Evolutionary conservation across 2,888 invertebrate genomes (phyloP).

Genomic region (Adelognathus sp.): DNA sequence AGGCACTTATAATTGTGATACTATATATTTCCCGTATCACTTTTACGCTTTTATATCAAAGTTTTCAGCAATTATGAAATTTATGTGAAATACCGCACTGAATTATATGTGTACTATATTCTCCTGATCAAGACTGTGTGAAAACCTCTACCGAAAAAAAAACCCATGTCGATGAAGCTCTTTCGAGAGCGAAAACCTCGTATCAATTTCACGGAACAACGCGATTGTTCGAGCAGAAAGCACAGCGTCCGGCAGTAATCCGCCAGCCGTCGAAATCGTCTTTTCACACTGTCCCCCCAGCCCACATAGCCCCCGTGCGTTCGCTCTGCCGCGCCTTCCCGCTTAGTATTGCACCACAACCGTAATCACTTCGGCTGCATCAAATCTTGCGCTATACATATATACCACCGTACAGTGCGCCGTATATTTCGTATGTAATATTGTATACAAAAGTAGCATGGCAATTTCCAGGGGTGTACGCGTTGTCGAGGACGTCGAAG

Average conservation of each 20-base stretch:
- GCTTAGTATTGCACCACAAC: constrained; percentile 77
- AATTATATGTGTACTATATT: constrained; percentile 4
- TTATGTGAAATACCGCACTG: too few relatives aligned
- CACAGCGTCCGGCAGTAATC: constrained; percentile 57
- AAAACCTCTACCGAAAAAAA: constrained; percentile 15
- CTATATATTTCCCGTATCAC: too few relatives aligned
- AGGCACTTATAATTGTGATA: too few relatives aligned
- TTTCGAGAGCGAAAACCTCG: constrained; percentile 56
- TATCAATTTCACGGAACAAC: constrained; percentile 63
- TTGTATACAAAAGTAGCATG: constrained; percentile 18
- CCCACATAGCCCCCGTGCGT: constrained; percentile 16
- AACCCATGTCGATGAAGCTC: neutral
- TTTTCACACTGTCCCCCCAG: constrained; percentile 65
- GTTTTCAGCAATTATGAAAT: too few relatives aligned
- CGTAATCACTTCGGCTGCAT: constrained; percentile 70
- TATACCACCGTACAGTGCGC: neutral
- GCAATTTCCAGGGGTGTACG: neutral
- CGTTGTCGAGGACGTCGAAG: constrained; percentile 42
- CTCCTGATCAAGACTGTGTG: neutral
- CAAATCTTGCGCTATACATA: constrained; percentile 31
- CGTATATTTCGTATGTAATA: constrained; percentile 1
- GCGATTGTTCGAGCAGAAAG: constrained; percentile 49
- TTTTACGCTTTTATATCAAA: too few relatives aligned
- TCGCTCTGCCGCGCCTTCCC: constrained; percentile 60
- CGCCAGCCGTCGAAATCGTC: constrained; percentile 69